Evolutionary conservation across 2,888 invertebrate genomes (phyloP), one percentile per base, ranked within the genome.

Genomic region (Eristalis intricaria): DNA sequence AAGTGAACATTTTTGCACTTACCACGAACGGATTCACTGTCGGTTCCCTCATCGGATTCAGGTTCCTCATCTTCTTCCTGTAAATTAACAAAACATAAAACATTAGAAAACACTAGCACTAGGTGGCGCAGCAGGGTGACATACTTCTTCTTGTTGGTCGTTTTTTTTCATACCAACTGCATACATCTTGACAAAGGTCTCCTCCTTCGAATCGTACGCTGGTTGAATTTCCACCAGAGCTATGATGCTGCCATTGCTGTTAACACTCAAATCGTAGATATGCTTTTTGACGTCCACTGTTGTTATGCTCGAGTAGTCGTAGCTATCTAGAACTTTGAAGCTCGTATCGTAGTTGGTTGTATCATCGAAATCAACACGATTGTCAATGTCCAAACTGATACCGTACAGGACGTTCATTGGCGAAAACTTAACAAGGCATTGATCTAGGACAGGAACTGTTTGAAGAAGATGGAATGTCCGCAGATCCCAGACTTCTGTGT

Each of bases 401-500:
- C 98, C 98, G 93, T 98, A 99, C 84, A 99, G 95, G 35, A 97
- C 97, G 90, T 96, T 96, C 75, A 96, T 94, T 2, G 97, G 96
- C 80, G 98, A 98, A 93, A 99, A 99, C 83, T 96, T 95, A 5
- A 99, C 96, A 92, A 95, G 93, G 66, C 98, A 98, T 92, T 98
- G 98, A 92, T 99, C 98, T 87, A 99, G 94, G 0, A 97, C 96
- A 0, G 99, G 97, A 70, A 99, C 99, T 0, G 99, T 99, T 92
- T 98, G 96, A 43, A 99, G 93, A 60, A 99, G 94, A 91, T 98
- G 98, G 93, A 98, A 99, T 60, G 98, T 99, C 89, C 99, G 94
- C 32, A 99, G 93, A 92, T 99, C 99, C 99, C 99, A 99, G 74
- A 99, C 98, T 95, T 99, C 99, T 0, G 99, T 98, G 92, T 99